Conservation (phyloP, 2,888 invertebrate genomes). For the Pterostichus madidus region DNA sequence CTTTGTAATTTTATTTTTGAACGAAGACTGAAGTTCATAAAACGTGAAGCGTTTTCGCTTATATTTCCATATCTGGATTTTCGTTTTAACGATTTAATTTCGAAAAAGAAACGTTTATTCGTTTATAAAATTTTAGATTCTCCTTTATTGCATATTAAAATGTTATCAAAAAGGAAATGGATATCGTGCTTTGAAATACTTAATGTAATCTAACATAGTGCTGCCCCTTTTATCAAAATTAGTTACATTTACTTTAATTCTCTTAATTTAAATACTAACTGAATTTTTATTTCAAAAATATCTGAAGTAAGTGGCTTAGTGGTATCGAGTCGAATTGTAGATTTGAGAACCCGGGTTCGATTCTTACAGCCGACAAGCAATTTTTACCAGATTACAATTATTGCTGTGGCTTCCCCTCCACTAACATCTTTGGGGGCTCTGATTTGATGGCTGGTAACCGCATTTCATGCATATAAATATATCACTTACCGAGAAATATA, state of each 20-base stretch:
- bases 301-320: too few species aligned
- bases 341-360: too few species aligned
- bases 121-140: conserved; percentile 32
- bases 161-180: not conserved
- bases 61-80: conserved; percentile 50
- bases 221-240: not conserved
- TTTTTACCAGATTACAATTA: too few species aligned
- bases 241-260: not conserved
- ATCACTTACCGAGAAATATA: too few species aligned
- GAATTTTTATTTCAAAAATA: not conserved
- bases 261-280: not conserved
- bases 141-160: conserved; percentile 26
- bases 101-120: conserved; percentile 5
- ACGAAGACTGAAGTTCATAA: conserved; percentile 55
- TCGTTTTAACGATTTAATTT: conserved; percentile 51
- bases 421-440: too few species aligned
- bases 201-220: not conserved
- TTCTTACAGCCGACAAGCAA: too few species aligned
- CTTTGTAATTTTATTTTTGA: conserved; percentile 64
- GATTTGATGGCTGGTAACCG: too few species aligned
- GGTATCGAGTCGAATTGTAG: too few species aligned
- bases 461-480: too few species aligned
- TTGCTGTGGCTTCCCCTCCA: too few species aligned
- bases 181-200: conserved; percentile 4
- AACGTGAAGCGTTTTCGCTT: conserved; percentile 48